phyloP scores from a whole-genome alignment of 2,797 vertebrate genomes.

The Labroides dimidiatus region DNA sequence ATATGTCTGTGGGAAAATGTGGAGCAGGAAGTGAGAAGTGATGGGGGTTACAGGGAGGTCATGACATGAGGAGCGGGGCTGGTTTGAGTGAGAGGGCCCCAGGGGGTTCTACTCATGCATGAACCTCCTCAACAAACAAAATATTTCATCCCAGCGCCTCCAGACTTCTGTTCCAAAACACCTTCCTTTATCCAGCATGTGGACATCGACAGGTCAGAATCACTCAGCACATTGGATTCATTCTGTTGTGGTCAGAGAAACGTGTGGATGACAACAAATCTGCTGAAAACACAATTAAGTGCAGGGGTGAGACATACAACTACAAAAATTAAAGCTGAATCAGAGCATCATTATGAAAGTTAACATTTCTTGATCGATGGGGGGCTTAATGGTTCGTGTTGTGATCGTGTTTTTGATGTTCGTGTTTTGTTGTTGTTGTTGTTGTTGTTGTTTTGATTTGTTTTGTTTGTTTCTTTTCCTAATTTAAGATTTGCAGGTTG shows the following conservation, averaged over 20 bases:
- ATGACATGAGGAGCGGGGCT: constrained; percentile 48
- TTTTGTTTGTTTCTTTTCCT: no score
- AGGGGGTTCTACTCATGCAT: constrained; percentile 30
- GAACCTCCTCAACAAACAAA: constrained; percentile 50
- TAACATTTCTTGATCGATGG: no score
- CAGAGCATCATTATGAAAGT: no score
- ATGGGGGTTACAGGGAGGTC: constrained; percentile 64
- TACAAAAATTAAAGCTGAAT: no score
- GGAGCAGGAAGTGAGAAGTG: constrained; percentile 63
- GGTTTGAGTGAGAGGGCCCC: constrained; percentile 43
- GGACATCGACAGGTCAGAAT: constrained; percentile 33
- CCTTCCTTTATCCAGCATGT: constrained; percentile 35
- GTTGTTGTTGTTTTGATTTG: no score
- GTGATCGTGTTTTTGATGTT: no score
- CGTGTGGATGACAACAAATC: background rate
- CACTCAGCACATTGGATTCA: constrained; percentile 14
- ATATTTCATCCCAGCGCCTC: constrained; percentile 47
- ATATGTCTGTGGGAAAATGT: constrained; percentile 71
- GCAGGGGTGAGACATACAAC: no score
- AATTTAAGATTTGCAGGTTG: no score
- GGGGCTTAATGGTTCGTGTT: no score
- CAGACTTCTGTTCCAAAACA: constrained; percentile 47
- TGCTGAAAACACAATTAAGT: background rate
- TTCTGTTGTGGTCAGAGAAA: no score
- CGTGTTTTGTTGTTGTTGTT: no score